Conservation (phyloP, 2,888 invertebrate species). For the Sepioteuthis lessoniana region DNA sequence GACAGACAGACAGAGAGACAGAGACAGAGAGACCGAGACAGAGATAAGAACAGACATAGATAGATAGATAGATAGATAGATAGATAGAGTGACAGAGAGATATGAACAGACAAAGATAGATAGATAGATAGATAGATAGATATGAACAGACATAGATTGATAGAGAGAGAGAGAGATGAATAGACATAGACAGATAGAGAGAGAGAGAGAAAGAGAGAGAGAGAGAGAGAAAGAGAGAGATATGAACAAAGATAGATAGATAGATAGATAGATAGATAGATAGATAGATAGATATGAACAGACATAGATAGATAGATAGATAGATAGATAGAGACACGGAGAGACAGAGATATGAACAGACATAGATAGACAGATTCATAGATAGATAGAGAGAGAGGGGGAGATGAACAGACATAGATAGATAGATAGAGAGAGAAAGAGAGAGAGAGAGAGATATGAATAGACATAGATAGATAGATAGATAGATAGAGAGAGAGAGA, state of each 20-base stretch:
- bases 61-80: too few relatives aligned
- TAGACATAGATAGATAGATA: not conserved
- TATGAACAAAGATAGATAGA: not conserved
- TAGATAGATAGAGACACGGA: not conserved
- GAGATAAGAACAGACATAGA: too few relatives aligned
- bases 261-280: not conserved
- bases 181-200: not conserved
- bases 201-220: not conserved
- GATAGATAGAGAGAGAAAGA: too few relatives aligned
- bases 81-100: too few relatives aligned
- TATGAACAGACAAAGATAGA: too few relatives aligned
- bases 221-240: not conserved
- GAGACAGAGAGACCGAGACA: too few relatives aligned
- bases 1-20: too few relatives aligned
- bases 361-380: not conserved
- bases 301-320: not conserved
- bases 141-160: not conserved
- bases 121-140: not conserved
- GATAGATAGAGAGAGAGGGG: not conserved
- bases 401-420: not conserved
- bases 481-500: slow-evolving; percentile 24
- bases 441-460: too few relatives aligned
- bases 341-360: not conserved
- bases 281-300: not conserved
- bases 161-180: not conserved